These are phyloP conservation scores for Heliconius sara DNA, from an alignment of 2,888 invertebrate genomes.

Conservation along the genomic window DNA sequence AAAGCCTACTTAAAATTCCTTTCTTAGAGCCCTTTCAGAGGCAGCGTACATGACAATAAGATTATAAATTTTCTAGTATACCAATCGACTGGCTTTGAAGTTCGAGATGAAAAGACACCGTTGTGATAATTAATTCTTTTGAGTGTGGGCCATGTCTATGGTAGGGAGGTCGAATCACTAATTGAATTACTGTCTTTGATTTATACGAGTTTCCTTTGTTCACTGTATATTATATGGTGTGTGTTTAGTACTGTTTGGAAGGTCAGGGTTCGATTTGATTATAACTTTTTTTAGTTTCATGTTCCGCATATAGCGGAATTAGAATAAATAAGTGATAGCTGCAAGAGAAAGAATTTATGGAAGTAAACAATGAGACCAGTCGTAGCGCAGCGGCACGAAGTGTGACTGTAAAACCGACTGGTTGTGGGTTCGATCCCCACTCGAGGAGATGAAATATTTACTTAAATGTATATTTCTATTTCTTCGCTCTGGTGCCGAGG, in stretches of 20 bases:
- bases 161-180: slow-evolving; percentile 11
- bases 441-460: too few species aligned
- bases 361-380: background rate
- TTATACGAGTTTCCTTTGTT: slow-evolving; percentile 21
- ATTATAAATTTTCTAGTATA: slow-evolving; percentile 42
- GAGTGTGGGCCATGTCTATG: slow-evolving; percentile 8
- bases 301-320: background rate
- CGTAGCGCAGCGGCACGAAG: too few species aligned
- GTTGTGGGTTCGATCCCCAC: too few species aligned
- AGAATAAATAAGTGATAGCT: background rate
- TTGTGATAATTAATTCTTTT: slow-evolving; percentile 41
- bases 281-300: too few species aligned
- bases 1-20: slow-evolving; percentile 45
- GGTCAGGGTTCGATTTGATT: too few species aligned
- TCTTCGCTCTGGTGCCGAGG: too few species aligned
- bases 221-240: background rate
- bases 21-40: slow-evolving; percentile 43
- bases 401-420: too few species aligned
- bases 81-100: slow-evolving; percentile 36
- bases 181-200: slow-evolving; percentile 33
- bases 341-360: background rate
- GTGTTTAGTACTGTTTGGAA: background rate
- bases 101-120: slow-evolving; percentile 27
- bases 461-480: too few species aligned
- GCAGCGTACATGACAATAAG: slow-evolving; percentile 40